phyloP scores from a whole-genome alignment of 2,888 invertebrate species.

The Apomyelois bistriatella region DNA sequence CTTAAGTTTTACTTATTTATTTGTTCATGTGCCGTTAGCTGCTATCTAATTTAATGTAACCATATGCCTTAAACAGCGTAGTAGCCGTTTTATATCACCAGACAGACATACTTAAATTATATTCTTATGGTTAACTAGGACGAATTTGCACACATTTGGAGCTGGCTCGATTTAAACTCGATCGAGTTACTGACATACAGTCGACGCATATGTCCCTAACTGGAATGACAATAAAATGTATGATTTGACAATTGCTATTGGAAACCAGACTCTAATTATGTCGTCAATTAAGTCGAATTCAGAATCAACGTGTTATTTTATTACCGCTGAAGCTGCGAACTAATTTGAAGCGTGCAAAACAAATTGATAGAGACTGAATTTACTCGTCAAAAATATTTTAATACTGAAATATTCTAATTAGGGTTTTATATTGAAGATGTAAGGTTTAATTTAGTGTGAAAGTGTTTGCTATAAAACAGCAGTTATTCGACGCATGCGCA shows the following conservation, averaged over 20 bases:
- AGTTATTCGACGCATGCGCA: conserved; percentile 35
- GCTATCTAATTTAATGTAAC: too few species aligned
- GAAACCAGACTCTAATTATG: conserved; percentile 25
- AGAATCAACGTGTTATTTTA: background rate
- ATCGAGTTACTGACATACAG: conserved; percentile 17
- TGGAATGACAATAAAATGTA: conserved; percentile 51
- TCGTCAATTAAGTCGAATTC: conserved; percentile 11
- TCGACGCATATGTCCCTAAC: conserved; percentile 28
- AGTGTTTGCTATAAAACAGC: conserved; percentile 2
- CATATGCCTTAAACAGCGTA: too few species aligned
- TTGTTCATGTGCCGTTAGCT: too few species aligned
- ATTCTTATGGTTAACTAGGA: background rate
- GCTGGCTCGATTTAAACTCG: conserved; percentile 11
- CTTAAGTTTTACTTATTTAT: too few species aligned
- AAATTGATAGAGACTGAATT: conserved; percentile 6
- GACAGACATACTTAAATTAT: background rate
- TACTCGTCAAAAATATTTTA: conserved; percentile 1
- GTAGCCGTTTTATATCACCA: too few species aligned
- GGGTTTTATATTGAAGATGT: background rate
- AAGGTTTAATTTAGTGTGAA: background rate
- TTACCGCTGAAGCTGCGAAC: background rate
- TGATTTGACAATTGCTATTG: conserved; percentile 45
- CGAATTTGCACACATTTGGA: conserved; percentile 1
- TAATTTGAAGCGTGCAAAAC: conserved; percentile 8
- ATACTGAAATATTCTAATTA: background rate